These are phyloP conservation scores for Gallinago nigripennis DNA, from an alignment of 2,797 vertebrate genomes.

Conservation along the genomic window DNA sequence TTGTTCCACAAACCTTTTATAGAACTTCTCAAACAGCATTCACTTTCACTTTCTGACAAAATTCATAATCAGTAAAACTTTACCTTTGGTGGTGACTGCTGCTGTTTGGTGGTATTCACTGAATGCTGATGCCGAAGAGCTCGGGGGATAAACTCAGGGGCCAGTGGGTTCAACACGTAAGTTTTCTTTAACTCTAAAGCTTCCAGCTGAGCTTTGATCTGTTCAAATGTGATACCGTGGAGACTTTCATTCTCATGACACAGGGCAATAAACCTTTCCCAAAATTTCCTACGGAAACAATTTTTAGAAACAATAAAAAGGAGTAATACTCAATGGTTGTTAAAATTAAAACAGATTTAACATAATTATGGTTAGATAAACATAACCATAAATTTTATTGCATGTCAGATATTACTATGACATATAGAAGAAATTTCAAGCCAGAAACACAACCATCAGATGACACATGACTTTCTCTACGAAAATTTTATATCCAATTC, in stretches of 20 bases:
- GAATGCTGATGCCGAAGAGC: conserved; percentile 90
- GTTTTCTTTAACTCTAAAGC: conserved; percentile 99
- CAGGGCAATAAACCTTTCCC: conserved; percentile 97
- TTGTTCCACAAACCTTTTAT: background rate
- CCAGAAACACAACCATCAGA: background rate
- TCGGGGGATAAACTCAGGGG: conserved; percentile 98
- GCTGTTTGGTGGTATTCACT: conserved; percentile 80
- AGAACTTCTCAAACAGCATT: background rate
- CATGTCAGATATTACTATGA: background rate
- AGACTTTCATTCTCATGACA: conserved; percentile 97
- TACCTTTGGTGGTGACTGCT: conserved; percentile 97
- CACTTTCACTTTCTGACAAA: background rate
- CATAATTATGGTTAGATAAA: background rate
- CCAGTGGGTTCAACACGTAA: conserved; percentile 96
- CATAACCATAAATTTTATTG: background rate
- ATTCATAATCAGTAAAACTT: background rate
- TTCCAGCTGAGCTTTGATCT: conserved; percentile 97
- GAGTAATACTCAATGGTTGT: background rate
- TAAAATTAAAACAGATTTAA: background rate
- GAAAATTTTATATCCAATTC: background rate
- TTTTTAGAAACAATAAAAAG: conserved; percentile 31
- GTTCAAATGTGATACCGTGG: conserved; percentile 97
- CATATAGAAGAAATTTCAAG: background rate
- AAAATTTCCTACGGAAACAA: conserved; percentile 90
- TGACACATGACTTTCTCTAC: background rate